phyloP scores from a whole-genome alignment of 1,140 invertebrate genomes.

The Ridgeia piscesae region DNA sequence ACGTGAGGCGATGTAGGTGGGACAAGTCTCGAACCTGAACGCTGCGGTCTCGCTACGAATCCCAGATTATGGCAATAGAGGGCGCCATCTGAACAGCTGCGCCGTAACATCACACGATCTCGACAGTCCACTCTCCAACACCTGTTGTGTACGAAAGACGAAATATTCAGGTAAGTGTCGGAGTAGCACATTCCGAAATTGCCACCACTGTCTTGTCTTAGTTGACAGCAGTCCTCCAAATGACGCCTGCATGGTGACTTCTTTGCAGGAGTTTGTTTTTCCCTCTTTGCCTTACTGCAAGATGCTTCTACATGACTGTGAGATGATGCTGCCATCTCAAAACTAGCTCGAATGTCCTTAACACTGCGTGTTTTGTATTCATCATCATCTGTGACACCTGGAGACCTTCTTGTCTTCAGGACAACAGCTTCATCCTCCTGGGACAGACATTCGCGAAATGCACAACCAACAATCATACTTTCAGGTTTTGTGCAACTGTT shows the following conservation, averaged over 20 bases:
- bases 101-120: background rate
- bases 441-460: background rate
- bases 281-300: background rate
- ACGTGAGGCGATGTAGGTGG: background rate
- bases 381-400: background rate
- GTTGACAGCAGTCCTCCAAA: background rate
- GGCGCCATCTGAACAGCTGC: background rate
- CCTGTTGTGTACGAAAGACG: background rate
- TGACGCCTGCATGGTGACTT: background rate
- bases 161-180: background rate
- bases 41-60: background rate
- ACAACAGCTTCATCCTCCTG: background rate
- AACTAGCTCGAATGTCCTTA: conserved; percentile 5
- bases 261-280: background rate
- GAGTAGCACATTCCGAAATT: background rate
- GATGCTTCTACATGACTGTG: background rate
- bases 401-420: background rate
- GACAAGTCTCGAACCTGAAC: background rate
- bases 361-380: background rate
- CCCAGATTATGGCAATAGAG: background rate
- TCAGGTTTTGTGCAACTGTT: background rate
- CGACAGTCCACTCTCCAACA: background rate
- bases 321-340: background rate
- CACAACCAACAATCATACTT: background rate
- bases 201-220: background rate